Evolutionary conservation across 2,113 vertebrate genomes (phyloP).

Genomic region (Formicarius rufipectus): DNA sequence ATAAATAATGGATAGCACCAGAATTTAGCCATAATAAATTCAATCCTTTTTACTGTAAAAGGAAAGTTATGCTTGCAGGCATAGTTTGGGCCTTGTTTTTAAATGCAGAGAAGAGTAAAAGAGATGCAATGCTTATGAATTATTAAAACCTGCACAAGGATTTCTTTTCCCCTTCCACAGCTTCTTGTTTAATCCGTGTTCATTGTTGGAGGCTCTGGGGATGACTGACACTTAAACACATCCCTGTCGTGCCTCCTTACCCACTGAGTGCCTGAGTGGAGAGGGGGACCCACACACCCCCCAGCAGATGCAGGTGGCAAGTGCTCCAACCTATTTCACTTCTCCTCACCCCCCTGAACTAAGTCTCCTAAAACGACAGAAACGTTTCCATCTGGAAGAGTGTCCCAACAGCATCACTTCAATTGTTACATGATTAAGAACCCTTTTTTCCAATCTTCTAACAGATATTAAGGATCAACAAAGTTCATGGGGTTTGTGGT

Average conservation of each 20-base stretch:
- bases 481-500: background rate
- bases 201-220: slow-evolving; percentile 44
- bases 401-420: slow-evolving; percentile 76
- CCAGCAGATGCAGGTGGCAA: slow-evolving; percentile 26
- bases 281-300: background rate
- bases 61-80: slow-evolving; percentile 53
- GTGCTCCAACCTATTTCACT: slow-evolving; percentile 59
- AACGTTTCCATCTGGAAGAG: slow-evolving; percentile 74
- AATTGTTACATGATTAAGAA: slow-evolving; percentile 75
- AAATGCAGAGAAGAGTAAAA: slow-evolving; percentile 66
- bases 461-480: slow-evolving; percentile 1
- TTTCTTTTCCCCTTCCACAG: slow-evolving; percentile 49
- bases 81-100: slow-evolving; percentile 60
- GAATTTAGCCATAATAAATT: slow-evolving; percentile 35
- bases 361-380: slow-evolving; percentile 47
- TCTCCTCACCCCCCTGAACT: slow-evolving; percentile 50
- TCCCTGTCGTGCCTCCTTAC: slow-evolving; percentile 41
- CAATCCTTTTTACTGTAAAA: background rate
- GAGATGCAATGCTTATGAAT: slow-evolving; percentile 68
- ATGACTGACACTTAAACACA: slow-evolving; percentile 70
- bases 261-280: background rate
- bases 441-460: slow-evolving; percentile 63
- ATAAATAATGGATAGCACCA: background rate
- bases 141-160: slow-evolving; percentile 64
- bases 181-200: slow-evolving; percentile 48